These are phyloP conservation scores for Potamarius usumacintae DNA, from an alignment of 2,113 vertebrate genomes.

Conservation along the genomic window DNA sequence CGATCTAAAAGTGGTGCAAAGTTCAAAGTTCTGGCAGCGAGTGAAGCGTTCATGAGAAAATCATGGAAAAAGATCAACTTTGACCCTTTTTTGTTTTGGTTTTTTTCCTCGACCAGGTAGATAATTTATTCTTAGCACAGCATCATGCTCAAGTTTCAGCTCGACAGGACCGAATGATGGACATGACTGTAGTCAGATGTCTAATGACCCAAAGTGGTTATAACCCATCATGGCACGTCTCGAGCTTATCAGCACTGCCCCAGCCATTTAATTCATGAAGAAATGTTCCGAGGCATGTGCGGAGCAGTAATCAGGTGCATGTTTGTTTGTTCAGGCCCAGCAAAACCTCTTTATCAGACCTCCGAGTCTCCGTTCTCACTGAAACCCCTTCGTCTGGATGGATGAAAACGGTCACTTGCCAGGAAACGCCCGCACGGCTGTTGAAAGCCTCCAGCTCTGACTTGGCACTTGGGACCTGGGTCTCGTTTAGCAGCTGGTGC, in stretches of 20 bases:
- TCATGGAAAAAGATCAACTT: slow-evolving; percentile 11
- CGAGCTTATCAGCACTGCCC: slow-evolving; percentile 59
- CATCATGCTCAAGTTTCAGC: neutral
- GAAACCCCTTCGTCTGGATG: slow-evolving; percentile 43
- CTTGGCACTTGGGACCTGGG: slow-evolving; percentile 44
- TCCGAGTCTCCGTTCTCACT: slow-evolving; percentile 33
- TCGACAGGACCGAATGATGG: no score
- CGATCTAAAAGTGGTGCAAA: slow-evolving; percentile 39
- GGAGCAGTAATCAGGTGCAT: slow-evolving; percentile 64
- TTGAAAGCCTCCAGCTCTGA: slow-evolving; percentile 40
- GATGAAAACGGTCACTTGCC: slow-evolving; percentile 50
- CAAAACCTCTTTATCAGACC: slow-evolving; percentile 61
- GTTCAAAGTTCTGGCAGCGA: slow-evolving; percentile 26
- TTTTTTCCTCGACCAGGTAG: neutral
- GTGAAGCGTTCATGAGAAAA: neutral
- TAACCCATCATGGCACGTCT: slow-evolving; percentile 48
- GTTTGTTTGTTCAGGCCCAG: slow-evolving; percentile 68
- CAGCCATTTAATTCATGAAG: slow-evolving; percentile 65
- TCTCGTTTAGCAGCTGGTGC: slow-evolving; percentile 54
- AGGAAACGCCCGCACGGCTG: slow-evolving; percentile 52
- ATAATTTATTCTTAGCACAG: neutral
- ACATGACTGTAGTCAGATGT: no score
- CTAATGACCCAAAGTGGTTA: no score
- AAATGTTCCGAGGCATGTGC: slow-evolving; percentile 63
- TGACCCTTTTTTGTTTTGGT: neutral